Evolutionary conservation across 2,113 vertebrate species (phyloP).

Genomic region (Naja naja): DNA sequence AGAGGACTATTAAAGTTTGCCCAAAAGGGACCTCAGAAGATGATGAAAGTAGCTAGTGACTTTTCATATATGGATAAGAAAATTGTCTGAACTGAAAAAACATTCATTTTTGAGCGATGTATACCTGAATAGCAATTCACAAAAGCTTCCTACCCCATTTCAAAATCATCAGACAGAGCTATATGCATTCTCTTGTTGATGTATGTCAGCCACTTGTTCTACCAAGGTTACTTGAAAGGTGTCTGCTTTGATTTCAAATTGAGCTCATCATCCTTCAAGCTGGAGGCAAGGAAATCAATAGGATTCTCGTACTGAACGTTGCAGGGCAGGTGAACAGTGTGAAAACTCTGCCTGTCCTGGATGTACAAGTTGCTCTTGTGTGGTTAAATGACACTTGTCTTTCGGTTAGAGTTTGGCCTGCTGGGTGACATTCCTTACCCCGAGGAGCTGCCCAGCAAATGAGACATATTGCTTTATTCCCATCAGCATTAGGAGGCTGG

Average conservation of each 20-base stretch:
- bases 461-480: not conserved
- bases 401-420: not conserved
- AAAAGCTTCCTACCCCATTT: slow-evolving; percentile 57
- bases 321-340: slow-evolving; percentile 31
- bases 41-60: not conserved
- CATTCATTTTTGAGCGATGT: slow-evolving; percentile 51
- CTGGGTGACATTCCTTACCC: not conserved
- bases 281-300: slow-evolving; percentile 37
- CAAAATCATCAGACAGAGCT: slow-evolving; percentile 41
- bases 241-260: slow-evolving; percentile 59
- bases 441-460: not conserved
- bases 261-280: slow-evolving; percentile 47
- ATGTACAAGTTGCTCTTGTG: not conserved
- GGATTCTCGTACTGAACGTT: slow-evolving; percentile 40
- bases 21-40: not conserved
- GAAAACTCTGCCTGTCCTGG: slow-evolving; percentile 31
- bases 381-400: not conserved
- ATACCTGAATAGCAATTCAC: slow-evolving; percentile 53
- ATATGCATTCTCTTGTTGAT: slow-evolving; percentile 47
- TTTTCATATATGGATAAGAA: slow-evolving; percentile 27
- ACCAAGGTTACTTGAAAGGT: slow-evolving; percentile 59
- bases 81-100: slow-evolving; percentile 39
- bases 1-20: not conserved
- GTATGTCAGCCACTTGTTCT: slow-evolving; percentile 38
- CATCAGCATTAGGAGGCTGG: not conserved